These are phyloP conservation scores for Microctonus hyperodae DNA, from an alignment of 2,888 invertebrate species.

Conservation along the genomic window DNA sequence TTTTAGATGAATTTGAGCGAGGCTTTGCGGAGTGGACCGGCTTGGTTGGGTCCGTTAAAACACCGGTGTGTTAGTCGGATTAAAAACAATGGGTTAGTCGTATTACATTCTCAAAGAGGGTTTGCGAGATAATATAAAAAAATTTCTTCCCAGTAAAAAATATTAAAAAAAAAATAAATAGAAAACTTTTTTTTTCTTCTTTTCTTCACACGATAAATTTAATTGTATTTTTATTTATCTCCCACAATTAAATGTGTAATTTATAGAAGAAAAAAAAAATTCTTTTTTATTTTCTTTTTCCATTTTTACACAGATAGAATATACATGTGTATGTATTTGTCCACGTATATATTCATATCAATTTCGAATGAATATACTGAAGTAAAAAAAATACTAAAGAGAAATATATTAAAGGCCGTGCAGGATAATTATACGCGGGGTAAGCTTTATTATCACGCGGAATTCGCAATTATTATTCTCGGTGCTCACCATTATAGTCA, in stretches of 20 bases:
- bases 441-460: slow-evolving; percentile 50
- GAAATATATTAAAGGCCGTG: slow-evolving; percentile 43
- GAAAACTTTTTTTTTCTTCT: not conserved
- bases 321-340: too few species aligned
- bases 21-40: slow-evolving; percentile 25
- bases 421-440: slow-evolving; percentile 39
- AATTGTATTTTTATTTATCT: slow-evolving; percentile 28
- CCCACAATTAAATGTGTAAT: slow-evolving; percentile 38
- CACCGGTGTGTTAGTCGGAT: slow-evolving; percentile 36
- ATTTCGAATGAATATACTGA: too few species aligned
- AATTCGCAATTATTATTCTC: slow-evolving; percentile 54
- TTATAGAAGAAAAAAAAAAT: slow-evolving; percentile 11
- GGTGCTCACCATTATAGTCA: slow-evolving; percentile 61
- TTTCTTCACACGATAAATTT: not conserved
- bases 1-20: slow-evolving; percentile 21
- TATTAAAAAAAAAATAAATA: not conserved
- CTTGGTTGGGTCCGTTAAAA: slow-evolving; percentile 33
- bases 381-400: slow-evolving; percentile 18
- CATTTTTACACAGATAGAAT: slow-evolving; percentile 21
- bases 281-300: slow-evolving; percentile 16
- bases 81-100: slow-evolving; percentile 42
- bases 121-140: slow-evolving; percentile 24
- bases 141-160: not conserved
- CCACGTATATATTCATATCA: not conserved
- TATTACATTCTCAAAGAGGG: slow-evolving; percentile 33